Evolutionary conservation across 2,797 vertebrate genomes (phyloP), one percentile per base, ranked within the genome.

Genomic region (Parauchenoglanis punctatus): DNA sequence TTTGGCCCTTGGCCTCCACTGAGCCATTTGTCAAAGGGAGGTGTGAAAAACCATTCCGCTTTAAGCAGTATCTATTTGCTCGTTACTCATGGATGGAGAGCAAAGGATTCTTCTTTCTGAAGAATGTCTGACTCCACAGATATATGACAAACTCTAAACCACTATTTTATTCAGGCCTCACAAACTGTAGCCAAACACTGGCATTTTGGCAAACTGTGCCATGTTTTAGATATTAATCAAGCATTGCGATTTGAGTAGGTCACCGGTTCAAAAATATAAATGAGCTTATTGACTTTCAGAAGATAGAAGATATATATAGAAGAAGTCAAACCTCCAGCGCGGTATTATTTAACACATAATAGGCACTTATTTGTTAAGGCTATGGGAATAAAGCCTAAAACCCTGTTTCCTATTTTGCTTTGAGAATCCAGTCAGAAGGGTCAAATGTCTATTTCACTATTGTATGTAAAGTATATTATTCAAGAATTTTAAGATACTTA

Each of bases 11-110:
- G 78, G 88, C 93, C 92, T 92, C 91, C 80, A 92, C 91, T 92
- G 91, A 93, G 92, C 93, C 93, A 93, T 94, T 96, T 95, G 94
- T 93, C 92, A 91, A 87, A 67, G 56, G 56, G 92, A 94, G 92
- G 94, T 94, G 94, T 94, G 93, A 94, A 94, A 93, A 91, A 86
- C 88, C 90, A 87, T 90, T 92, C 91, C 92, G 87, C 93, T 94
- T 87, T 92, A 91, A 78, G 91, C 92, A 92, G 93, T 91, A 93
- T 94, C 92, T 92, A 91, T 92, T 92, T 89, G 88, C 91, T 94
- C 93, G 90, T 94, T 93, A 94, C 89, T 95, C 94, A 92, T 83
- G 93, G 93, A 94, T 93, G 91, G 89, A 90, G 90, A 89, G 35
- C 89, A 83, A 76, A 85, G 89, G 80, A n/a, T 85, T 90, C 61